Percentiles rank a stretch among this genome's conserved stretches.
Evolutionary conservation across 2,888 invertebrate genomes (phyloP).

Genomic region (Augiades crinisus): DNA sequence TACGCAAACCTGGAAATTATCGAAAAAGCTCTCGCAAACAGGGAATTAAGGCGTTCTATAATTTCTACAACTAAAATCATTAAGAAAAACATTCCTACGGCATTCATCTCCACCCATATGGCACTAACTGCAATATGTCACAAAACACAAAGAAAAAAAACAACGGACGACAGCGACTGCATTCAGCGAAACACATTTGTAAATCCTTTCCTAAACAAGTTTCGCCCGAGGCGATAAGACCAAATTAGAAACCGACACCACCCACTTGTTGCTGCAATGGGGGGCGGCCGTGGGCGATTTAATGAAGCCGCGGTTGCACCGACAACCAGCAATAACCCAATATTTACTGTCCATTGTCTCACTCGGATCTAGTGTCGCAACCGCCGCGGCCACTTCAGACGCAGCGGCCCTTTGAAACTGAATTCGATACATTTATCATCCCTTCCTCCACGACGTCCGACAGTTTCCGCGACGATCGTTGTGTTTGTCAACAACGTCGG

Average conservation of each 20-base stretch:
- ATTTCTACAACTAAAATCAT: no score
- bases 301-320: slow-evolving; percentile 51
- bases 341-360: slow-evolving; percentile 57
- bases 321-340: slow-evolving; percentile 49
- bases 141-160: neutral
- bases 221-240: slow-evolving; percentile 24
- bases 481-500: slow-evolving; percentile 28
- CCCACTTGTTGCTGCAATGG: slow-evolving; percentile 40
- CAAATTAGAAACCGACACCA: slow-evolving; percentile 43
- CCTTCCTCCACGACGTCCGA: slow-evolving; percentile 17
- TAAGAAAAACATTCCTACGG: no score
- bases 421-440: slow-evolving; percentile 34
- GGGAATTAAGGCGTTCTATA: no score
- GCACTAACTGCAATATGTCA: no score
- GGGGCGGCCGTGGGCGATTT: slow-evolving; percentile 54
- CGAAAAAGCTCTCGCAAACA: no score
- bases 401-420: slow-evolving; percentile 39
- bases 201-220: slow-evolving; percentile 27
- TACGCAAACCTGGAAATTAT: no score
- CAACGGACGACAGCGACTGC: neutral
- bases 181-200: slow-evolving; percentile 19
- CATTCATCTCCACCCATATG: no score
- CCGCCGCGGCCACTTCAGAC: slow-evolving; percentile 30
- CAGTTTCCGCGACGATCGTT: slow-evolving; percentile 19
- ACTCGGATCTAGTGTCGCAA: slow-evolving; percentile 33